Evolutionary conservation across 2,888 invertebrate species (phyloP), one percentile per base, ranked within the genome.

Genomic region (Eupithecia centaureata): DNA sequence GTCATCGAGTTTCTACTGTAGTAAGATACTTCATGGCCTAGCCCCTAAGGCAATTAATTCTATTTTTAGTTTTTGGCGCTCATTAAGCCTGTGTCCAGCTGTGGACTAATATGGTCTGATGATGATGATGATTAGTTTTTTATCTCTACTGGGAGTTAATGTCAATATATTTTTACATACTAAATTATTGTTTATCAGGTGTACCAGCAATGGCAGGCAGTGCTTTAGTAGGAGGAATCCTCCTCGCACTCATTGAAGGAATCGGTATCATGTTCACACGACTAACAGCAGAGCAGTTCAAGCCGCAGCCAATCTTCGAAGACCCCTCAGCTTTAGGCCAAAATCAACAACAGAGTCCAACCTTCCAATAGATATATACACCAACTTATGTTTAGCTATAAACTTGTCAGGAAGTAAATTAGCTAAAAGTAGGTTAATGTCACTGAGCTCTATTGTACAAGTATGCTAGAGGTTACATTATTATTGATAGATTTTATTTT

Each of bases 211-310:
- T 97, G 97, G 96, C 98, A 62, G 99, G 98, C 47, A 99, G 99
- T 92, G 99, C 99, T 15, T 94, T 99, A 56, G 97, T 99, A 60
- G 98, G 99, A 64, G 99, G 99, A 66, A 96, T 99, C 68, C 94
- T 99, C 22, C 94, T 99, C 71, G 99, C 99, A 4, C 94, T 99
- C 74, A 99, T 99, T 77, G 99, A 99, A 95, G 99, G 99, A 72
- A 96, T 99, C 72, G 98, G 99, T 74, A 98, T 99, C 78, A 93
- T 99, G 86, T 97, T 99, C 85, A 99, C 98, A 13, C 94, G 98
- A 82, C 94, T 98, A 82, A 96, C 97, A 33, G 98, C 99, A 0
- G 98, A 98, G 83, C 98, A 98, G 87, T 99, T 98, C 86, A 96
- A 97, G 91, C 98, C 98, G 52, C 96, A 96, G 63, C 95, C 97